These are phyloP conservation scores for Nannoperca obscura DNA, from an alignment of 2,797 vertebrate genomes.

Conservation along the genomic window DNA sequence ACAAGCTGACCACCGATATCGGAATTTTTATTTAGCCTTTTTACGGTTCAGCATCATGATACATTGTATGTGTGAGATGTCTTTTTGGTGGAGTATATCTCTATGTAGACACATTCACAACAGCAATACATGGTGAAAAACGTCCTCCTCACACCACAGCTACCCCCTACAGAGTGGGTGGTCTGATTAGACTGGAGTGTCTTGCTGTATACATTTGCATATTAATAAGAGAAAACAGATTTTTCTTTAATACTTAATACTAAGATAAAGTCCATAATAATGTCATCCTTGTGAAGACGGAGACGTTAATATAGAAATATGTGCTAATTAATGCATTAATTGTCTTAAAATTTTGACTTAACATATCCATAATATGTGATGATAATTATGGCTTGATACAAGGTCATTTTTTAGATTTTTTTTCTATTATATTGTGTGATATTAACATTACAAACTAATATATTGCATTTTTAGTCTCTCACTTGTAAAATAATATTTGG, in stretches of 20 bases:
- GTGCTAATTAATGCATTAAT: conserved; percentile 31
- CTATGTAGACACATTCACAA: conserved; percentile 20
- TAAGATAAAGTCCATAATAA: conserved; percentile 30
- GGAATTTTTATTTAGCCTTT: background rate
- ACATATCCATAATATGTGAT: background rate
- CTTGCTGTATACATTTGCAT: conserved; percentile 77
- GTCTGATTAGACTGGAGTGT: conserved; percentile 80
- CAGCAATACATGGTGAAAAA: conserved; percentile 62
- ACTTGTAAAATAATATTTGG: conserved; percentile 24
- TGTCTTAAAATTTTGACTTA: background rate
- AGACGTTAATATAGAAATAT: conserved; percentile 8
- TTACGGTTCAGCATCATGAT: background rate
- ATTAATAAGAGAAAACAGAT: conserved; percentile 66
- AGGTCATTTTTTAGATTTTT: background rate
- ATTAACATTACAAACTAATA: background rate
- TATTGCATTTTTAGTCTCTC: background rate
- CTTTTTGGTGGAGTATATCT: background rate
- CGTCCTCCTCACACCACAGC: conserved; percentile 57
- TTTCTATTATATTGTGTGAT: background rate
- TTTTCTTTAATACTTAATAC: conserved; percentile 49
- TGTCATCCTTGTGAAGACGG: conserved; percentile 16
- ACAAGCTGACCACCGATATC: background rate
- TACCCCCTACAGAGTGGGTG: conserved; percentile 73
- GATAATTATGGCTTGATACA: background rate
- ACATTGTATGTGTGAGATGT: background rate